Percentiles rank a stretch among this genome's conserved stretches.
phyloP scores from a whole-genome alignment of 2,797 vertebrate genomes.

The Sebastes minor region DNA sequence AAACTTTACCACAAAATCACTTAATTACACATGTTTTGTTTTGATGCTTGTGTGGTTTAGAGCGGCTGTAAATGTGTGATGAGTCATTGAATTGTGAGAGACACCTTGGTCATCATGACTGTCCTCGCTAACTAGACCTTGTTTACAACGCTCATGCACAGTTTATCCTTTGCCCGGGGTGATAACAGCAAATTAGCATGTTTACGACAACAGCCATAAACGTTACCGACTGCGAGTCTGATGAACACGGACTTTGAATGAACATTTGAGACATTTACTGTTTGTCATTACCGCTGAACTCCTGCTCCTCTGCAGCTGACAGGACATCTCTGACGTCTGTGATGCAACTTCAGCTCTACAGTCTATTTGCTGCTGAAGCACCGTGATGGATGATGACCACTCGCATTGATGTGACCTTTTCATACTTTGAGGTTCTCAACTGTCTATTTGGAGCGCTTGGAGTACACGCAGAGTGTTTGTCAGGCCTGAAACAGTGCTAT shows the following conservation, averaged over 20 bases:
- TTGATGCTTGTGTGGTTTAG: background rate
- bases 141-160: background rate
- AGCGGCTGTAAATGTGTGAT: constrained; percentile 5
- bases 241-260: constrained; percentile 27
- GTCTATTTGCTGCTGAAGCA: background rate
- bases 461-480: background rate
- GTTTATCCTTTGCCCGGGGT: constrained; percentile 34
- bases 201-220: constrained; percentile 49
- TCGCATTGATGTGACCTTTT: constrained; percentile 9
- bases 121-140: constrained; percentile 21
- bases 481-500: background rate
- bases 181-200: constrained; percentile 53
- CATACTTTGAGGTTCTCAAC: background rate
- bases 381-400: background rate
- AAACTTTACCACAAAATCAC: background rate
- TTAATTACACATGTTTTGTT: background rate
- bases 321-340: background rate
- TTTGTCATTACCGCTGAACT: constrained; percentile 5
- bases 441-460: background rate
- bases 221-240: constrained; percentile 32
- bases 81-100: background rate
- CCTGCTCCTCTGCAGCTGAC: background rate
- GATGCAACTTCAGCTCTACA: background rate
- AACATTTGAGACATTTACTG: constrained; percentile 38
- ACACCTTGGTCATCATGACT: background rate